These are phyloP conservation scores for Enteromius afrohamiltoni DNA, from an alignment of 2,797 vertebrate species.

Conservation along the genomic window DNA sequence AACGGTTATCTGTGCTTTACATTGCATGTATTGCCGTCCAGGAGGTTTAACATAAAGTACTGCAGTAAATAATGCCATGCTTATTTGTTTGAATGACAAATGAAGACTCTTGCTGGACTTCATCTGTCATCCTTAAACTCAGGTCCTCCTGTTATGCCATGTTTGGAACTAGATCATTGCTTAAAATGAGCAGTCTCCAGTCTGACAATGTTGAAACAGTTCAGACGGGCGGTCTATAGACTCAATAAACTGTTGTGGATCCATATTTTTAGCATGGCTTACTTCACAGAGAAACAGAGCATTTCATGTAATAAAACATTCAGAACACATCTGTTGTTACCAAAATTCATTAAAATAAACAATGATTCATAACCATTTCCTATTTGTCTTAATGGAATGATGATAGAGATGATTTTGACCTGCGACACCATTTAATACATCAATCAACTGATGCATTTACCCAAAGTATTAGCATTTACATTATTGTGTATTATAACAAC, in stretches of 20 bases:
- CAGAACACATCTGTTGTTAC: background rate
- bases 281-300: background rate
- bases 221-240: background rate
- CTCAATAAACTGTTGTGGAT: background rate
- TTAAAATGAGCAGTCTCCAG: constrained; percentile 3
- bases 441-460: no score
- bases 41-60: background rate
- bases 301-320: background rate
- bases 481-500: no score
- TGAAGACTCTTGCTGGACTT: constrained; percentile 1
- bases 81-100: constrained; percentile 3
- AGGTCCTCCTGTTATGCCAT: constrained; percentile 19
- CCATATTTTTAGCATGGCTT: constrained; percentile 25
- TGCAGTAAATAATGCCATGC: constrained; percentile 11
- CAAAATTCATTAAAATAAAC: constrained; percentile 28
- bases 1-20: constrained; percentile 19
- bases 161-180: background rate
- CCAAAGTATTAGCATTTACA: no score
- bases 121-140: constrained; percentile 2
- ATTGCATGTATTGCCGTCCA: constrained; percentile 28
- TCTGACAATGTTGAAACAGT: background rate
- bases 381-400: constrained; percentile 5
- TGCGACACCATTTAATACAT: no score
- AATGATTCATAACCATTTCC: background rate
- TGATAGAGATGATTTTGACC: background rate